A percentile compares a stretch with the other conserved stretches of the same genome.
These are phyloP conservation scores for Sminthurides aquaticus DNA, from an alignment of 2,888 invertebrate genomes.

Conservation along the genomic window DNA sequence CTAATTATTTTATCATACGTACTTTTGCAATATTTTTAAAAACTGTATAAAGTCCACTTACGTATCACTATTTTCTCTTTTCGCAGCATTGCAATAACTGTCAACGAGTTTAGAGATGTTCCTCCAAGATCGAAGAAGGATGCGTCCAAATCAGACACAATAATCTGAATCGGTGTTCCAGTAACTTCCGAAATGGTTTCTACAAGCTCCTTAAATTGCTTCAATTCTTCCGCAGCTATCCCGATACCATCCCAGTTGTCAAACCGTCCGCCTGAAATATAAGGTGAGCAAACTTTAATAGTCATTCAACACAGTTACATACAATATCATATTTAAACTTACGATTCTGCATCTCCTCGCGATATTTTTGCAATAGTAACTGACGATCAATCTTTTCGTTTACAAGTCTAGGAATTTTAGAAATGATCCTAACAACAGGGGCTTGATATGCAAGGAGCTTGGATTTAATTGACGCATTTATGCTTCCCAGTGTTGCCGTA, in stretches of 20 bases:
- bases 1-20: no score
- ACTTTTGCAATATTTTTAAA: no score
- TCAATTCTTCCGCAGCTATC: conserved; percentile 56
- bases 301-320: conserved; percentile 1
- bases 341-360: conserved; percentile 53
- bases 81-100: conserved; percentile 66
- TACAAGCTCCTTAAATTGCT: conserved; percentile 58
- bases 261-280: conserved; percentile 17
- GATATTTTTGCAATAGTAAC: conserved; percentile 62
- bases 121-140: conserved; percentile 81
- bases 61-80: conserved; percentile 72
- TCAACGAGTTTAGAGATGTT: conserved; percentile 77
- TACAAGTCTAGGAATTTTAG: conserved; percentile 68
- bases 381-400: conserved; percentile 85
- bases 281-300: conserved; percentile 5
- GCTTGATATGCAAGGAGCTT: conserved; percentile 35
- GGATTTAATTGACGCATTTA: conserved; percentile 11
- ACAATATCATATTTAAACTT: conserved; percentile 40
- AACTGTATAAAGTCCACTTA: no score
- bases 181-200: conserved; percentile 64
- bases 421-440: conserved; percentile 48
- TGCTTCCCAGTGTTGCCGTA: conserved; percentile 11
- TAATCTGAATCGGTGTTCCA: conserved; percentile 52
- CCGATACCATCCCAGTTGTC: conserved; percentile 57
- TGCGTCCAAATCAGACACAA: conserved; percentile 56